Evolutionary conservation across 1,140 invertebrate genomes (phyloP).

Genomic region (Condylostylus longicornis): DNA sequence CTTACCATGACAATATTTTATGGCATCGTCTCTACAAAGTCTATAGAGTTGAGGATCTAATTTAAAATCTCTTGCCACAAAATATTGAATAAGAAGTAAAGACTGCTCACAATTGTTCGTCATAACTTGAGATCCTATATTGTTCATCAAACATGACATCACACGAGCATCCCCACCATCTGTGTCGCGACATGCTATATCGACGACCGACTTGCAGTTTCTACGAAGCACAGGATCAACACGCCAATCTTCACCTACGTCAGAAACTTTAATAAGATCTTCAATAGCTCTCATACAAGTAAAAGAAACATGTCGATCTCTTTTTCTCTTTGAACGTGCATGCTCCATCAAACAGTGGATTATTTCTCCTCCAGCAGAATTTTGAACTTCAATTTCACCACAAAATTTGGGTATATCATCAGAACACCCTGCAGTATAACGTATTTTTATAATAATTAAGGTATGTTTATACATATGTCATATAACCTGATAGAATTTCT

Average conservation of each 20-base stretch:
- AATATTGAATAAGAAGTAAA: slow-evolving; percentile 92
- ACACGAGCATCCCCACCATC: slow-evolving; percentile 58
- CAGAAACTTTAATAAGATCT: slow-evolving; percentile 58
- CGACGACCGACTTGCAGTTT: slow-evolving; percentile 70
- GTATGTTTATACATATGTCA: no score
- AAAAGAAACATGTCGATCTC: slow-evolving; percentile 43
- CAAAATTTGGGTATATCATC: slow-evolving; percentile 68
- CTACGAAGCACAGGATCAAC: slow-evolving; percentile 77
- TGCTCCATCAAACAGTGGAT: slow-evolving; percentile 94
- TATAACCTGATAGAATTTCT: slow-evolving; percentile 72
- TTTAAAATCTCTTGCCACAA: slow-evolving; percentile 86
- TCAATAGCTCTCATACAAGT: slow-evolving; percentile 60
- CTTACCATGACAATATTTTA: slow-evolving; percentile 60
- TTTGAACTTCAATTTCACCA: slow-evolving; percentile 44
- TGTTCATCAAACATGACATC: slow-evolving; percentile 87
- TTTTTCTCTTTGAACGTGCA: slow-evolving; percentile 47
- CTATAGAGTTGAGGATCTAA: slow-evolving; percentile 77
- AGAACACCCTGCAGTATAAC: no score
- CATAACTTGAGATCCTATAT: slow-evolving; percentile 74
- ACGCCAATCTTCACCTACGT: slow-evolving; percentile 79
- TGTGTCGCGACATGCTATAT: slow-evolving; percentile 50
- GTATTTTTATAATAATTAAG: no score
- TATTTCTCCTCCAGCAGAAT: slow-evolving; percentile 50
- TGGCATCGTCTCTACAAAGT: slow-evolving; percentile 76
- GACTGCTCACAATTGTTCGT: slow-evolving; percentile 75